Percentiles rank a stretch among this genome's conserved stretches.
Conservation (phyloP, 1,140 invertebrate species). For the Pseudomyrmex cubaensis region DNA sequence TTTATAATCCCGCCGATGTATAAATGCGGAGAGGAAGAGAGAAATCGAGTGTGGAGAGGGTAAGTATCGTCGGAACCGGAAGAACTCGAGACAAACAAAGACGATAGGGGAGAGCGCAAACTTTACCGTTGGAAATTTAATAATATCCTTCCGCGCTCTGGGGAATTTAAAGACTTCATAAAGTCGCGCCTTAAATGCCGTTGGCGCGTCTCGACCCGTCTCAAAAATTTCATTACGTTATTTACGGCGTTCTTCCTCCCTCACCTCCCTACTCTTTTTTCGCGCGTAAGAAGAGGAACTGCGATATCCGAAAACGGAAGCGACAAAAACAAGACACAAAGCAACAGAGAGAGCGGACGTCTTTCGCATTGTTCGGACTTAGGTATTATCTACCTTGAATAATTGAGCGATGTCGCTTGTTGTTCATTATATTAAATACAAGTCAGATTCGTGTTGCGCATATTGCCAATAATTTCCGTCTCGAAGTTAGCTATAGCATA, state of each 20-base stretch:
- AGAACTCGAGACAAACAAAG: conserved; percentile 47
- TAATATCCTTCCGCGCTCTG: conserved; percentile 47
- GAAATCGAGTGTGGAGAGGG: not conserved
- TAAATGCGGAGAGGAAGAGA: not conserved
- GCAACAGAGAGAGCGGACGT: not conserved
- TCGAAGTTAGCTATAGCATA: conserved; percentile 7
- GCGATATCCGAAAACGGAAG: conserved; percentile 15
- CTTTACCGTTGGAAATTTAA: conserved; percentile 61
- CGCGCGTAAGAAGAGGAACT: not conserved
- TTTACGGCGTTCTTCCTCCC: conserved; percentile 31
- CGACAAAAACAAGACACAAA: not conserved
- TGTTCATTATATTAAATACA: conserved; percentile 68
- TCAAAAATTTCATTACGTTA: conserved; percentile 60
- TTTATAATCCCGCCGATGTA: conserved; percentile 37
- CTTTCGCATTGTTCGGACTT: not conserved
- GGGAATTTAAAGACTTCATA: conserved; percentile 61
- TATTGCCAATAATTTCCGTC: conserved; percentile 60
- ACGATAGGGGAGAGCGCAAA: conserved; percentile 30
- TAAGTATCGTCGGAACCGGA: conserved; percentile 47
- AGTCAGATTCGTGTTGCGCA: conserved; percentile 54
- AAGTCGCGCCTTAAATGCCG: conserved; percentile 58
- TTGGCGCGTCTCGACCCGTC: conserved; percentile 51
- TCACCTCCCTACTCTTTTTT: conserved; percentile 1
- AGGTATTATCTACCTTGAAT: conserved; percentile 66
- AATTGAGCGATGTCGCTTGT: conserved; percentile 69